These are phyloP conservation scores for Hipparchia sbordonii DNA, from an alignment of 2,888 invertebrate species.

Conservation along the genomic window DNA sequence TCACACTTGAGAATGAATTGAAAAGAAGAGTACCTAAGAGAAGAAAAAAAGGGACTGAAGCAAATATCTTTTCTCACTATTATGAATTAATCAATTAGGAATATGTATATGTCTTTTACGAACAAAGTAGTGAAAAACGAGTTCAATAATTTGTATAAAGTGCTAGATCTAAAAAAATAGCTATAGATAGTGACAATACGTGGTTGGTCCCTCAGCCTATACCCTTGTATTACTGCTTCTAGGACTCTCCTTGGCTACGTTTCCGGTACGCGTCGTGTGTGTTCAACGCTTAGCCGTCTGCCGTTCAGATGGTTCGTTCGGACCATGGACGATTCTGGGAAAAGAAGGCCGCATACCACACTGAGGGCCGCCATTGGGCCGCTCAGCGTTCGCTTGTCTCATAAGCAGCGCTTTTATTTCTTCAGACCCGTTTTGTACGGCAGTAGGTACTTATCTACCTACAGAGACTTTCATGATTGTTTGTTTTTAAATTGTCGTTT, in stretches of 20 bases:
- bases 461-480: slow-evolving; percentile 18
- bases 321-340: slow-evolving; percentile 68
- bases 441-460: slow-evolving; percentile 12
- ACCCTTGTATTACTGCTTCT: neutral
- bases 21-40: no score
- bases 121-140: no score
- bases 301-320: slow-evolving; percentile 64
- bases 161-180: no score
- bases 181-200: no score
- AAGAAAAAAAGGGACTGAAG: no score
- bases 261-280: neutral
- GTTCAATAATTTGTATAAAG: no score
- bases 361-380: slow-evolving; percentile 64
- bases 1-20: no score
- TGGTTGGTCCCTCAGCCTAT: neutral
- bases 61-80: no score
- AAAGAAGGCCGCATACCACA: slow-evolving; percentile 79
- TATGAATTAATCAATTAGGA: no score
- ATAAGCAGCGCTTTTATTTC: slow-evolving; percentile 43
- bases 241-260: neutral
- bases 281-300: slow-evolving; percentile 28
- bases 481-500: slow-evolving; percentile 20
- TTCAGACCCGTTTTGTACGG: slow-evolving; percentile 37
- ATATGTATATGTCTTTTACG: no score
- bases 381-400: slow-evolving; percentile 43